Conservation (phyloP, 2,888 invertebrate species). For the Drosophila recens region DNA sequence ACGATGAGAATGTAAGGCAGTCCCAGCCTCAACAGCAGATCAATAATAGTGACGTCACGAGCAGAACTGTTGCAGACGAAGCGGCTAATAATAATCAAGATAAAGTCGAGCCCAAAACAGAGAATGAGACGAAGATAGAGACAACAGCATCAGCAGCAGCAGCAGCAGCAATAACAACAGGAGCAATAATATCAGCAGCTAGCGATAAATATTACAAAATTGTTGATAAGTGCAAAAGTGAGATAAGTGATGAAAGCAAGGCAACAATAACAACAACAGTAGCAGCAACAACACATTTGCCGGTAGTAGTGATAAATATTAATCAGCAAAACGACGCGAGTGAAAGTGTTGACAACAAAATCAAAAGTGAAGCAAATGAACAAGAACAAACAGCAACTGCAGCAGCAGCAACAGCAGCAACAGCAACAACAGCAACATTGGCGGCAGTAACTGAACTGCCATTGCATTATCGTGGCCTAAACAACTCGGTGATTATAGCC, state of each 20-base stretch:
- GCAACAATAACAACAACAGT: conserved; percentile 50
- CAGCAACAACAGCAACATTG: conserved; percentile 7
- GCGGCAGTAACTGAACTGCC: conserved; percentile 61
- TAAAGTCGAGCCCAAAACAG: conserved; percentile 55
- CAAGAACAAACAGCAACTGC: conserved; percentile 47
- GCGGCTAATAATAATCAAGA: conserved; percentile 42
- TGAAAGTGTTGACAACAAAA: conserved; percentile 77
- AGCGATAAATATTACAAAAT: conserved; percentile 69
- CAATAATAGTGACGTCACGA: conserved; percentile 43
- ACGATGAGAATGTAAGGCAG: conserved; percentile 23
- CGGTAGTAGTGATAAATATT: conserved; percentile 73
- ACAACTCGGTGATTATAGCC: conserved; percentile 84
- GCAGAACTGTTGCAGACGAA: conserved; percentile 43
- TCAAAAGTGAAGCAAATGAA: conserved; percentile 67
- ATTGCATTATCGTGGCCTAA: conserved; percentile 83
- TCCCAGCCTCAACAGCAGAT: conserved; percentile 21
- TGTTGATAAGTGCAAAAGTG: conserved; percentile 69
- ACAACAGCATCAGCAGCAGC: conserved; percentile 26
- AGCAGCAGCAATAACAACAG: conserved; percentile 26
- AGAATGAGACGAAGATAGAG: conserved; percentile 50
- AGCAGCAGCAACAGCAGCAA: conserved; percentile 35
- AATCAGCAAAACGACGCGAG: conserved; percentile 61
- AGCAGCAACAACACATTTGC: conserved; percentile 51
- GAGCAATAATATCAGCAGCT: conserved; percentile 31
- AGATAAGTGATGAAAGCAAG: conserved; percentile 58